Evolutionary conservation across 2,113 vertebrate species (phyloP), one percentile per base, ranked within the genome.

Genomic region (Scomber colias): DNA sequence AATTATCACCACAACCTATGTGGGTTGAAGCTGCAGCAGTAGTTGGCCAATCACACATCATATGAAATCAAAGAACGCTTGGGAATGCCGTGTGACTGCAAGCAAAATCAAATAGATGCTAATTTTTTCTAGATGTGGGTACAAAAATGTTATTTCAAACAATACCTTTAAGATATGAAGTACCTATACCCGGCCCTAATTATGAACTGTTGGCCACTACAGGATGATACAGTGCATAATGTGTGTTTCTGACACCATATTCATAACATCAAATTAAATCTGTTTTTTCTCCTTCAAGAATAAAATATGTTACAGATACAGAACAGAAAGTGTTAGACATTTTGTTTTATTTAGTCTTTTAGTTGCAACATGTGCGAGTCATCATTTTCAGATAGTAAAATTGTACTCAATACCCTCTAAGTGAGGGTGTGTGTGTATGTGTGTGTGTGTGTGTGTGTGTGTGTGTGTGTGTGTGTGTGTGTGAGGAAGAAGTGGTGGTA

Each of bases 361-460:
- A 59, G 45, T 40, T 59, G 46, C 27, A 75, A 65, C 55, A 66
- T 46, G 46, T 75, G 68, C 35, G 35, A 40, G 27, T 51, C 75
- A 75, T 83, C 57, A 56, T 78, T 81, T 66, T 59, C 6, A 62
- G 50, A 68, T 63, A 10, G 51, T 70, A 63, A 69, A 68, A 85
- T 53, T 73, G 11, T 50, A 46, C 54, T 72, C 49, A 66, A 57
- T 54, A 66, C 67, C 44, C 55, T 73, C 5, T 63, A 19, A 63
- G 21, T 49, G 56, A 40, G 11, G 45, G 60, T 49, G 15, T 61
- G 15, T 40, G 31, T 21, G 4, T 53, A 21, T 65, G 70, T 19
- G 55, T 24, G 44, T 69, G 69, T 24, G 27, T 48, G 35, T 72
- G 74, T 30, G 69, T 60, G 16, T 48, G 15, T 69, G 64, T 63